Conservation (phyloP, 1,140 invertebrate species). For the Lepidostoma basale region DNA sequence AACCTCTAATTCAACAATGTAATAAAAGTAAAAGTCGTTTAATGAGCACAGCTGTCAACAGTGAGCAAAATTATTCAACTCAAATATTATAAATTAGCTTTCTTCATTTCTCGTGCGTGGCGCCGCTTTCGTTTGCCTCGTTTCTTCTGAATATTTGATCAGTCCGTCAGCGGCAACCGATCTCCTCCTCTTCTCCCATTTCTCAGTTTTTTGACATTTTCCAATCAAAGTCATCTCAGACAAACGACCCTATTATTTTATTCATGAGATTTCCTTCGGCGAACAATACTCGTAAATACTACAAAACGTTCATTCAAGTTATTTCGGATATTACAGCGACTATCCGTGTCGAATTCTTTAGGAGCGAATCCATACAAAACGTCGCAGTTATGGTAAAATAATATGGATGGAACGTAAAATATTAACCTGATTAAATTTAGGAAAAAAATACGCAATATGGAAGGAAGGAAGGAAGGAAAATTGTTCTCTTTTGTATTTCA, state of each 20-base stretch:
- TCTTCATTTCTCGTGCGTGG: too few species aligned
- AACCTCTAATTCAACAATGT: too few species aligned
- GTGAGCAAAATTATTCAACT: too few species aligned
- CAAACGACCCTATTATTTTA: constrained; percentile 20
- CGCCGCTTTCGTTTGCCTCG: too few species aligned
- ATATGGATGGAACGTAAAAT: not conserved
- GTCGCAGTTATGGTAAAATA: not conserved
- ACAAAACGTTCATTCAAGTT: not conserved
- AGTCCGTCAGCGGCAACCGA: not conserved
- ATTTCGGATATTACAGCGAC: not conserved
- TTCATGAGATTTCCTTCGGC: constrained; percentile 3
- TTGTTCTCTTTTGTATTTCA: too few species aligned
- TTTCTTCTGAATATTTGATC: not conserved
- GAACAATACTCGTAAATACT: constrained; percentile 3
- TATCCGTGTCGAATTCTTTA: not conserved
- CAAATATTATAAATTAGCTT: too few species aligned
- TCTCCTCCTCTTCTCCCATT: not conserved
- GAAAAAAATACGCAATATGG: too few species aligned
- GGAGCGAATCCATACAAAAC: not conserved
- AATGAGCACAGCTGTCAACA: too few species aligned
- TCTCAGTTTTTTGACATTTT: not conserved
- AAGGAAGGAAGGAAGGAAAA: too few species aligned
- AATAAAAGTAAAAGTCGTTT: too few species aligned
- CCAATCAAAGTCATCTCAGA: constrained; percentile 22
- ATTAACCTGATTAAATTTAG: too few species aligned